A percentile compares a stretch with the other conserved stretches of the same genome.
Conservation (phyloP, 2,113 vertebrate genomes). For the Hippopotamus amphibius region DNA sequence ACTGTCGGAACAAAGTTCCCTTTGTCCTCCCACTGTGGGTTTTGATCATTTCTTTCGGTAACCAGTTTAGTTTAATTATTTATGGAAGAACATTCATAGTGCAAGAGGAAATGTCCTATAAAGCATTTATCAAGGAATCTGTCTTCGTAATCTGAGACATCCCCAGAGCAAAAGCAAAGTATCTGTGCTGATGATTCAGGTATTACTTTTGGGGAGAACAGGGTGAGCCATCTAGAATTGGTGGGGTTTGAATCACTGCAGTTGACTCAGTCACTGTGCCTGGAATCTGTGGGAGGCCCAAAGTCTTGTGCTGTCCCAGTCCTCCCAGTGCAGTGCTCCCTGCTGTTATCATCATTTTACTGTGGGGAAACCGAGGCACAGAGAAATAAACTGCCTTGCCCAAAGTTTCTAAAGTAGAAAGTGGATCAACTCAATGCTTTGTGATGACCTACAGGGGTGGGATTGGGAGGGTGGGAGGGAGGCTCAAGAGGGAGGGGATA, state of each 20-base stretch:
- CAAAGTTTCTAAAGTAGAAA: neutral
- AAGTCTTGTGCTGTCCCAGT: neutral
- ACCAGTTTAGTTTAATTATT: conserved; percentile 72
- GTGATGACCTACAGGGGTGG: no score
- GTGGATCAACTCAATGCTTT: neutral
- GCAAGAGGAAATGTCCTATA: conserved; percentile 64
- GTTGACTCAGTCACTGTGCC: conserved; percentile 25
- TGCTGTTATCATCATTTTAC: neutral
- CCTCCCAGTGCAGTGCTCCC: neutral
- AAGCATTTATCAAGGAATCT: conserved; percentile 51
- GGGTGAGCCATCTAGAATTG: conserved; percentile 4
- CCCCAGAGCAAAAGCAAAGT: conserved; percentile 27
- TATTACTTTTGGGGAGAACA: neutral
- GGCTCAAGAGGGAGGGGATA: no score
- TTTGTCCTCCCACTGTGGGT: neutral
- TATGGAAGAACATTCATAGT: conserved; percentile 63
- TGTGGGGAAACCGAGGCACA: neutral
- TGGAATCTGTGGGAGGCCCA: neutral
- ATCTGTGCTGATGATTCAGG: conserved; percentile 54
- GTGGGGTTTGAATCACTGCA: conserved; percentile 43
- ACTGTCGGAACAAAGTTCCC: neutral
- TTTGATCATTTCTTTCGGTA: conserved; percentile 72
- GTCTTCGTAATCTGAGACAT: conserved; percentile 58
- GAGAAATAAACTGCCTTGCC: neutral
- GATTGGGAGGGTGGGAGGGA: no score